phyloP scores from a whole-genome alignment of 2,113 vertebrate species.

The Orientallactaga bullata region DNA sequence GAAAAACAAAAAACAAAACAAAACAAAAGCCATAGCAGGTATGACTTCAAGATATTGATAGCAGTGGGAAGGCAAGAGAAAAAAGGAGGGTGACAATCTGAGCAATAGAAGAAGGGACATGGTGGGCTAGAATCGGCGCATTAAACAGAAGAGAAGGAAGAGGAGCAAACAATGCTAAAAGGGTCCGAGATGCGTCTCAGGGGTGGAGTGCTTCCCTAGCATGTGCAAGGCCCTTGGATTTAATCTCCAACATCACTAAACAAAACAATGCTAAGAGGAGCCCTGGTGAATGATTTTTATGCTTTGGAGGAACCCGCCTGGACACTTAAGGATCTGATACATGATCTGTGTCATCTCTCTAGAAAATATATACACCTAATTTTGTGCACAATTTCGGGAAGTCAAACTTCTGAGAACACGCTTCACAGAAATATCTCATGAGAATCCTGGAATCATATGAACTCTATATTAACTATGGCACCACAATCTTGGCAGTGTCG shows the following conservation, averaged over 20 bases:
- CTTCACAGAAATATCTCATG: background rate
- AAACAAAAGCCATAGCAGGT: no score
- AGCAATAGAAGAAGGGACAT: background rate
- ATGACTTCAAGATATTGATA: background rate
- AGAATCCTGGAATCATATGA: background rate
- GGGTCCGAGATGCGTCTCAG: background rate
- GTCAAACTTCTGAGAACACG: background rate
- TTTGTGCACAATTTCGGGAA: background rate
- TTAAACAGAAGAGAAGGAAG: background rate
- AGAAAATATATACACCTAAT: background rate
- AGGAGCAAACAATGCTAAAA: background rate
- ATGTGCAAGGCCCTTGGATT: background rate
- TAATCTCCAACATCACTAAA: background rate
- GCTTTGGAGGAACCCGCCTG: background rate
- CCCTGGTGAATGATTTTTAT: background rate
- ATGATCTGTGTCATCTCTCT: background rate
- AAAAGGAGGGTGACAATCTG: background rate
- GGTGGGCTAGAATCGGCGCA: background rate
- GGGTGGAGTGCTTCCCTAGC: background rate
- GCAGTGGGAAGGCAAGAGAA: background rate
- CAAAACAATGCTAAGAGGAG: background rate
- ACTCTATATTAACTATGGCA: background rate
- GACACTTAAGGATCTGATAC: slow-evolving; percentile 40
- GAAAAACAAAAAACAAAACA: no score
- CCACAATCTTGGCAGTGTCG: background rate